phyloP scores from a whole-genome alignment of 2,113 vertebrate species.

The Amazona guildingii region DNA sequence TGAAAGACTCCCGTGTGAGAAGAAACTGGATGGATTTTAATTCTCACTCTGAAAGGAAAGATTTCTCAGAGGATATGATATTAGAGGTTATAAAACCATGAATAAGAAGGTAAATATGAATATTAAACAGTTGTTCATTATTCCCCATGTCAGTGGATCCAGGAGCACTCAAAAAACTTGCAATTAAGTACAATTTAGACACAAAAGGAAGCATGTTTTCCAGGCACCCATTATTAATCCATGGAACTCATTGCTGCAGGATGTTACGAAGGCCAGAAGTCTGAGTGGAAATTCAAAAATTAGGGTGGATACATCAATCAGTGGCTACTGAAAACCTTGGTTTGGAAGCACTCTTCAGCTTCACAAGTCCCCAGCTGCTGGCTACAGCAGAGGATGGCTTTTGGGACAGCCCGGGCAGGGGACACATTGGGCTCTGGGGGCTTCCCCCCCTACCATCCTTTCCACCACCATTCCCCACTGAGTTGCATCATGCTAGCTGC shows the following conservation, averaged over 20 bases:
- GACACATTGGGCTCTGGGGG: fast-evolving
- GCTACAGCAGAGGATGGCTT: neutral
- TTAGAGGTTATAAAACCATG: neutral
- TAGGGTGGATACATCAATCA: neutral
- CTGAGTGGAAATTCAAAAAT: neutral
- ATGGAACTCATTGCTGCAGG: neutral
- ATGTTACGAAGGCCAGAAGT: neutral
- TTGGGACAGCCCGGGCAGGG: neutral
- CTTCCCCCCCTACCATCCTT: neutral
- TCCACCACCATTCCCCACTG: fast-evolving
- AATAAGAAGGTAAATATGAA: neutral
- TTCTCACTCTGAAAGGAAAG: neutral
- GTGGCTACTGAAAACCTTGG: neutral
- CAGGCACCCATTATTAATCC: fast-evolving
- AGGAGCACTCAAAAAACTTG: neutral
- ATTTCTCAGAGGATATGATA: neutral
- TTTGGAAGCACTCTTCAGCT: neutral
- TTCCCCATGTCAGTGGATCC: neutral
- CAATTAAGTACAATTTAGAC: neutral
- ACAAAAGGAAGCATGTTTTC: neutral
- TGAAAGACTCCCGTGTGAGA: neutral
- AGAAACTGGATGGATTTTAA: neutral
- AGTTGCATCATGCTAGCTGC: fast-evolving
- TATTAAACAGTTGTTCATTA: neutral
- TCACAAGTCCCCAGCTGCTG: neutral